These are phyloP conservation scores for Popillia japonica DNA, from an alignment of 1,140 invertebrate species.

Conservation along the genomic window DNA sequence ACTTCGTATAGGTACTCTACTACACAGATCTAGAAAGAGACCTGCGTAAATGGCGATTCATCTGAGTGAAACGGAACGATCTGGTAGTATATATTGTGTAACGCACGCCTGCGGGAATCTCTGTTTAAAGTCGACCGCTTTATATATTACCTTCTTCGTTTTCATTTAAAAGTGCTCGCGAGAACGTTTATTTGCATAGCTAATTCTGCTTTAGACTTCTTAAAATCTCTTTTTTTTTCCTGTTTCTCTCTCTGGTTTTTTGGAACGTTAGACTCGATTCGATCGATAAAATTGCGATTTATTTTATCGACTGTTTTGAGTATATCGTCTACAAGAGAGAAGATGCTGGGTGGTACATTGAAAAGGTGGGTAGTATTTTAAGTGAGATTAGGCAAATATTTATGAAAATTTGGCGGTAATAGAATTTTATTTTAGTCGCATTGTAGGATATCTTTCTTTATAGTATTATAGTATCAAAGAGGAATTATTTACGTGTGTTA, in stretches of 20 bases:
- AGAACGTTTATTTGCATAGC: conserved; percentile 3
- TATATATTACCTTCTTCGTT: conserved; percentile 19
- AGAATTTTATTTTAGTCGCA: too few relatives aligned
- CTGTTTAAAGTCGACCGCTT: neutral
- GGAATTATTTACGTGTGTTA: too few relatives aligned
- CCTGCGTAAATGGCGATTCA: neutral
- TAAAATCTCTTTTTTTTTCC: neutral
- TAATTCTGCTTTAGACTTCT: neutral
- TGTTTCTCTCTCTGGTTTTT: neutral
- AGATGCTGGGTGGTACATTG: too few relatives aligned
- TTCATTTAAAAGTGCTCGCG: neutral
- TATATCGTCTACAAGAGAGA: neutral
- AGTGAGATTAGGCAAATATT: too few relatives aligned
- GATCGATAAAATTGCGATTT: neutral
- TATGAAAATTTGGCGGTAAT: too few relatives aligned
- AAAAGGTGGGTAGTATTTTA: too few relatives aligned
- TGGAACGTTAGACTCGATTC: neutral
- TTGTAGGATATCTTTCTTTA: too few relatives aligned
- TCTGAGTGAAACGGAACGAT: neutral
- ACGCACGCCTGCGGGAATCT: neutral
- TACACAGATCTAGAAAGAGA: neutral
- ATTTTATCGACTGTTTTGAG: neutral
- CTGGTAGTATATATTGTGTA: neutral
- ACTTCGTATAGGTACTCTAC: neutral
- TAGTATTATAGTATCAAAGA: too few relatives aligned